phyloP scores from a whole-genome alignment of 2,888 invertebrate species.

The Polyploca ridens region DNA sequence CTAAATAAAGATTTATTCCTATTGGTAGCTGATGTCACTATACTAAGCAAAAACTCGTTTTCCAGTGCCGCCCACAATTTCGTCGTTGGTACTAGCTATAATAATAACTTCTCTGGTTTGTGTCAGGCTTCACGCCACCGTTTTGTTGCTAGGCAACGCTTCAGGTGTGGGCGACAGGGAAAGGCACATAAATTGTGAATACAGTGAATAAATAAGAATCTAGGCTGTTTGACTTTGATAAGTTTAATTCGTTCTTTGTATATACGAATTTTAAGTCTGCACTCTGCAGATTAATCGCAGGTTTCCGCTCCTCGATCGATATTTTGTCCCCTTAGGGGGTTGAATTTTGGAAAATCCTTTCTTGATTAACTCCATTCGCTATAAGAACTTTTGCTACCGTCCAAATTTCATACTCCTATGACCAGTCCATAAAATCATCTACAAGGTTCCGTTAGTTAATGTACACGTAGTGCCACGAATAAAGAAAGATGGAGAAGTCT shows the following conservation, averaged over 20 bases:
- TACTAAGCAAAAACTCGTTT: background rate
- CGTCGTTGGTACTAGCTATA: background rate
- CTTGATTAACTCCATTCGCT: no score
- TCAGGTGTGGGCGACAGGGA: conserved; percentile 19
- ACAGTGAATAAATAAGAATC: background rate
- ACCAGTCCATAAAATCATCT: no score
- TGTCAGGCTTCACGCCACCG: conserved; percentile 19
- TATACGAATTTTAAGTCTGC: background rate
- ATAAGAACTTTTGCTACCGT: no score
- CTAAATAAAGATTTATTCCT: background rate
- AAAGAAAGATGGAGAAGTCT: no score
- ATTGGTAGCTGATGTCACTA: background rate
- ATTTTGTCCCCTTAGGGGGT: no score
- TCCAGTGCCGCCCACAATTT: background rate
- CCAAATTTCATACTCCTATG: no score
- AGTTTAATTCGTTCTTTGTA: background rate
- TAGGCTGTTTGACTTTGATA: background rate
- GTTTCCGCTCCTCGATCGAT: no score
- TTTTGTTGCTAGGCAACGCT: conserved; percentile 20
- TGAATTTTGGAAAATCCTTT: no score
- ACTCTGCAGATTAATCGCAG: background rate
- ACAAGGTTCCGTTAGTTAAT: no score
- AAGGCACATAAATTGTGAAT: conserved; percentile 16
- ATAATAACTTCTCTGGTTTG: conserved; percentile 7
- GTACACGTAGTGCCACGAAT: no score